Percentiles rank a stretch among this genome's conserved stretches.
Evolutionary conservation across 2,113 vertebrate species (phyloP).

Genomic region (Dromiciops gliroides): DNA sequence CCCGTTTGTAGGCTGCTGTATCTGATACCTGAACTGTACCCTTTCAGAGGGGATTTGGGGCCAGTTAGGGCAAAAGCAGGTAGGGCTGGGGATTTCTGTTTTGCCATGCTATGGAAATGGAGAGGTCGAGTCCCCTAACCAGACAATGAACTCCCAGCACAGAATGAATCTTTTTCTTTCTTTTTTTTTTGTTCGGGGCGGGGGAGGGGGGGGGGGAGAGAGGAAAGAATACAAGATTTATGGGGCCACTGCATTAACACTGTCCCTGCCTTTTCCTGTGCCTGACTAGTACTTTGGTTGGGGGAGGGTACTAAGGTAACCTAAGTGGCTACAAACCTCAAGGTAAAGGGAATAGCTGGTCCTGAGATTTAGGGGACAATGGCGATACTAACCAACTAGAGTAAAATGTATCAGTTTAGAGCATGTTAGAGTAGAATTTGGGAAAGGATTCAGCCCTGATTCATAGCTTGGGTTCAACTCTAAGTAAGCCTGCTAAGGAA

Average conservation of each 20-base stretch:
- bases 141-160: slow-evolving; percentile 54
- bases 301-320: not conserved
- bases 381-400: not conserved
- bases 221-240: not conserved
- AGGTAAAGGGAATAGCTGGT: slow-evolving; percentile 12
- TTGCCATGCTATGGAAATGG: slow-evolving; percentile 19
- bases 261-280: not conserved
- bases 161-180: not conserved
- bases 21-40: slow-evolving; percentile 54
- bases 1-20: not conserved
- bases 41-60: slow-evolving; percentile 73
- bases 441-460: not conserved
- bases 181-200: too few relatives aligned
- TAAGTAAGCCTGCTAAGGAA: not conserved
- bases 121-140: slow-evolving; percentile 7
- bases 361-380: slow-evolving; percentile 18
- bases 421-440: not conserved
- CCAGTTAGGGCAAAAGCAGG: slow-evolving; percentile 43
- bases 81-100: not conserved
- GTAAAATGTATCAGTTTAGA: not conserved
- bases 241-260: not conserved
- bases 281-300: not conserved
- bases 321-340: not conserved
- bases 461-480: not conserved
- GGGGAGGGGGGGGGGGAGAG: too few relatives aligned